These are phyloP conservation scores for Guaruba guarouba DNA, from an alignment of 2,113 vertebrate species.

Conservation along the genomic window DNA sequence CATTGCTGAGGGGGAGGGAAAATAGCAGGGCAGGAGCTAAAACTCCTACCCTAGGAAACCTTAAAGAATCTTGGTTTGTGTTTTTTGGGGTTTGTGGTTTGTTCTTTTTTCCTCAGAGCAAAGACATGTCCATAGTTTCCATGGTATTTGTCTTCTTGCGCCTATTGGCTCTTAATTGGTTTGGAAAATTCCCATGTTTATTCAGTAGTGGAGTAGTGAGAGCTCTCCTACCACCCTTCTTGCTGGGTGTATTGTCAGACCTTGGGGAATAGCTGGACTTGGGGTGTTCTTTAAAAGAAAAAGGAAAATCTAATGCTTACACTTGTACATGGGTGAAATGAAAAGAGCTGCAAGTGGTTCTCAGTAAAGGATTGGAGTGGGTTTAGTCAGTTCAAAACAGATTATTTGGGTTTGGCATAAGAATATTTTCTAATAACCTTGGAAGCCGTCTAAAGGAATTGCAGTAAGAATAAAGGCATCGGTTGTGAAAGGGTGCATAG, in stretches of 20 bases:
- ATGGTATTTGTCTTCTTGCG: not conserved
- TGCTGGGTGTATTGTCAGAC: not conserved
- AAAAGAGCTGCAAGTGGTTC: not conserved
- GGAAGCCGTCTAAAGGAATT: not conserved
- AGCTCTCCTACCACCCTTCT: not conserved
- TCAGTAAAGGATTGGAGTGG: not conserved
- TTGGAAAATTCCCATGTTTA: not conserved
- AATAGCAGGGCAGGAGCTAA: not conserved
- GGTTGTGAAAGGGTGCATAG: not conserved
- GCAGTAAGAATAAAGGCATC: not conserved
- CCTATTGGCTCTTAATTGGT: not conserved
- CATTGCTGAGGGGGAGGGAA: not conserved
- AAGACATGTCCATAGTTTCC: not conserved
- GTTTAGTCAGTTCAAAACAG: not conserved
- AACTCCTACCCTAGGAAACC: not conserved
- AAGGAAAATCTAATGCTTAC: not conserved
- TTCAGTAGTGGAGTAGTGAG: not conserved
- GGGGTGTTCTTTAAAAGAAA: not conserved
- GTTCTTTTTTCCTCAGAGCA: not conserved
- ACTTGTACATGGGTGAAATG: not conserved
- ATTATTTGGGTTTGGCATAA: not conserved
- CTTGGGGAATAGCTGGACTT: not conserved
- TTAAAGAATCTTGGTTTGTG: not conserved
- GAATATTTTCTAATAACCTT: not conserved
- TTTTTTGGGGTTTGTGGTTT: not conserved